phyloP scores from a whole-genome alignment of 2,888 invertebrate species.

The Dione juno region DNA sequence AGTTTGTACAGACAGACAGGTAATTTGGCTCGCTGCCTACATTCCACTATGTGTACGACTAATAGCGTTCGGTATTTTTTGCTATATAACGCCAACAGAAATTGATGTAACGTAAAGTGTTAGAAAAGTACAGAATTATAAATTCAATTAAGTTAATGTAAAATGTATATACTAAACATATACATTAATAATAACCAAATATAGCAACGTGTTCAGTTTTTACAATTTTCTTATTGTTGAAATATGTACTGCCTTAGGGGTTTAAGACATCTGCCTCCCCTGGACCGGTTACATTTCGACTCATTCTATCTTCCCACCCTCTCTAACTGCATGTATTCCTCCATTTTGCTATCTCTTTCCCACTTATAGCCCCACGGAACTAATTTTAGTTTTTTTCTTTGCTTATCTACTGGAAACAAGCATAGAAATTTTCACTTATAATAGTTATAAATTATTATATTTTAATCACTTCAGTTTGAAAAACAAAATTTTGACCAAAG shows the following conservation, averaged over 20 bases:
- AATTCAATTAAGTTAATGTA: background rate
- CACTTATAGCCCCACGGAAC: slow-evolving; percentile 67
- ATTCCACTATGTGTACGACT: slow-evolving; percentile 66
- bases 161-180: background rate
- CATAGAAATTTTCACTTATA: slow-evolving; percentile 45
- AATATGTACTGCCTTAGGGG: slow-evolving; percentile 75
- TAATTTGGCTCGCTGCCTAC: slow-evolving; percentile 73
- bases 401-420: slow-evolving; percentile 68
- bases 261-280: slow-evolving; percentile 77
- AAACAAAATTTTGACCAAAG: too few relatives aligned
- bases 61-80: slow-evolving; percentile 52
- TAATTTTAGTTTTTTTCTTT: slow-evolving; percentile 77
- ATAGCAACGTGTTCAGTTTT: slow-evolving; percentile 34
- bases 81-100: slow-evolving; percentile 48
- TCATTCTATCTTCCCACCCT: slow-evolving; percentile 62
- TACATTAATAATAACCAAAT: slow-evolving; percentile 14
- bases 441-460: slow-evolving; percentile 54
- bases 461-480: too few relatives aligned
- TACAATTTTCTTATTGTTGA: slow-evolving; percentile 76
- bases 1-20: slow-evolving; percentile 59
- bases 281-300: slow-evolving; percentile 77
- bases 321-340: slow-evolving; percentile 51
- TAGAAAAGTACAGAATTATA: slow-evolving; percentile 1
- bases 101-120: slow-evolving; percentile 60
- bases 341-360: slow-evolving; percentile 56